These are phyloP conservation scores for Actinopyga echinites DNA, from an alignment of 53 echinoderm and acorn worm genomes.

Conservation along the genomic window DNA sequence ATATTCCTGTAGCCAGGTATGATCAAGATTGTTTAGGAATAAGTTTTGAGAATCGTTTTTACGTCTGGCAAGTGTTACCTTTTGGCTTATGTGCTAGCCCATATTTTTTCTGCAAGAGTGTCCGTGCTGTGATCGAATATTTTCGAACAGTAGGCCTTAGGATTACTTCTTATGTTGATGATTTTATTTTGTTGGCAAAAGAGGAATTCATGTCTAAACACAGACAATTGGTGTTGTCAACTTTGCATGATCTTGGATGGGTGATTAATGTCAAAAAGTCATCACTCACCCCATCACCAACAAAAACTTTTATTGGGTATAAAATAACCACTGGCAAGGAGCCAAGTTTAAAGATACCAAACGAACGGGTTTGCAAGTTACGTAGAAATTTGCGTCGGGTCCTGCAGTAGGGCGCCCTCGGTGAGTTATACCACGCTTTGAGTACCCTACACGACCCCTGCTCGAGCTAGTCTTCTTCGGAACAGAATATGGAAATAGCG, in stretches of 20 bases:
- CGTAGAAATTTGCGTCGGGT: neutral
- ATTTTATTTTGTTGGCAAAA: neutral
- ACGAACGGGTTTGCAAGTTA: neutral
- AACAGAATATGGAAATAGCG: too few relatives aligned
- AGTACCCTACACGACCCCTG: too few relatives aligned
- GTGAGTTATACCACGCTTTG: too few relatives aligned
- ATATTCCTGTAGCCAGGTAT: neutral
- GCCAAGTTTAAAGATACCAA: neutral
- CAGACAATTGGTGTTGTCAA: neutral
- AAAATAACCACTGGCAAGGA: neutral
- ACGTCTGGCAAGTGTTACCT: neutral
- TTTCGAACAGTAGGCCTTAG: neutral
- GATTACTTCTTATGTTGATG: neutral
- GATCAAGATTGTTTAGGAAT: neutral
- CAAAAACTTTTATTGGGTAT: neutral
- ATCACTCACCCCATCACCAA: neutral
- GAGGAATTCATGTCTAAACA: neutral
- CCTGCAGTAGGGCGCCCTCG: too few relatives aligned
- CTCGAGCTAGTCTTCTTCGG: too few relatives aligned
- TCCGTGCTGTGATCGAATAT: neutral
- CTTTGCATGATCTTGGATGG: neutral
- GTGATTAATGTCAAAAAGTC: neutral
- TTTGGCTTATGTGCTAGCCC: neutral
- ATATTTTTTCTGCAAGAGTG: neutral
- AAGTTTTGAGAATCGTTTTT: neutral